Evolutionary conservation across 2,888 invertebrate genomes (phyloP).

Genomic region (Catocala sponsa): DNA sequence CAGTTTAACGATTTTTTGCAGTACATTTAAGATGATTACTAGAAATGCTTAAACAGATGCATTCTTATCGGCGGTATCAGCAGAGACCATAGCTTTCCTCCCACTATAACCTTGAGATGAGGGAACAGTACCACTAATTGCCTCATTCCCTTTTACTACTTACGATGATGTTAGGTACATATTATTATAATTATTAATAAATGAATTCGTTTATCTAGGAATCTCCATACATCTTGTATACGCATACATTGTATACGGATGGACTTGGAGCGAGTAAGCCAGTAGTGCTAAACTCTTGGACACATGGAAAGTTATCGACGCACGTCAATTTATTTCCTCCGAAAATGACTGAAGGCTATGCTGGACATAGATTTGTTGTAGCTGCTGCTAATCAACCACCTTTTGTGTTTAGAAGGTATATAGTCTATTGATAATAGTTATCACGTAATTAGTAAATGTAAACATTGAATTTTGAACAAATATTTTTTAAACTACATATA

Average conservation of each 20-base stretch:
- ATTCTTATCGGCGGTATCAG: not conserved
- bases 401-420: conserved; percentile 90
- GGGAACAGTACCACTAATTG: too few species aligned
- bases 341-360: conserved; percentile 91
- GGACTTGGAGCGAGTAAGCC: conserved; percentile 91
- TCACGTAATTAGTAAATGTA: too few species aligned
- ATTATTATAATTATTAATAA: not conserved
- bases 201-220: conserved; percentile 77
- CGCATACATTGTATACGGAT: conserved; percentile 92
- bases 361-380: conserved; percentile 92
- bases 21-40: too few species aligned
- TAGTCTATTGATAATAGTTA: too few species aligned
- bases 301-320: conserved; percentile 89
- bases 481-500: too few species aligned
- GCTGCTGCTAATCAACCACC: conserved; percentile 92
- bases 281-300: conserved; percentile 91
- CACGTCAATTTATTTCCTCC: conserved; percentile 90
- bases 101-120: too few species aligned
- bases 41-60: too few species aligned
- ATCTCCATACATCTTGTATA: conserved; percentile 91
- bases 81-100: too few species aligned
- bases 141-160: too few species aligned
- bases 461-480: too few species aligned
- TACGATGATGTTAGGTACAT: too few species aligned
- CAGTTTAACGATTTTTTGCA: too few species aligned